Evolutionary conservation across 2,113 vertebrate species (phyloP).

Genomic region (Caracal caracal): DNA sequence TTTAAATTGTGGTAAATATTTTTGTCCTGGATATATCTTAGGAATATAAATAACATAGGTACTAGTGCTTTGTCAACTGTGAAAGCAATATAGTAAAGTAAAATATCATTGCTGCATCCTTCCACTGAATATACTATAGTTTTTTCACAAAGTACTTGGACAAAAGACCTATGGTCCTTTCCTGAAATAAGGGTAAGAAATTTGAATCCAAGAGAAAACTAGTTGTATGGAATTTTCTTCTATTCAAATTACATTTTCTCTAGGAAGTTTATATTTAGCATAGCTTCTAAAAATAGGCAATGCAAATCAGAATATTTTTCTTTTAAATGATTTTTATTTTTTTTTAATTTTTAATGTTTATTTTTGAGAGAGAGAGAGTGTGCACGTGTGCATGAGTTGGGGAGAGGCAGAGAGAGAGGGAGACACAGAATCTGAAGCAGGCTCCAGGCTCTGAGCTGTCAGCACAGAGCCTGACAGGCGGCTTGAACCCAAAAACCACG

Average conservation of each 20-base stretch:
- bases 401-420: too few species aligned
- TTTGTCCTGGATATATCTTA: neutral
- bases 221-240: conserved; percentile 8
- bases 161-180: neutral
- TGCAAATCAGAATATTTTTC: neutral
- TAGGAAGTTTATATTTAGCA: neutral
- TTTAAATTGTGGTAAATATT: conserved; percentile 15
- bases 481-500: too few species aligned
- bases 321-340: conserved; percentile 51
- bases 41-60: conserved; percentile 1
- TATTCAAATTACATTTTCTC: conserved; percentile 44
- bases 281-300: neutral
- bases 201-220: conserved; percentile 2
- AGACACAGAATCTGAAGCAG: too few species aligned
- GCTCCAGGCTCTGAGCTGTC: too few species aligned
- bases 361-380: too few species aligned
- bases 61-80: neutral
- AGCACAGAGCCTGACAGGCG: too few species aligned
- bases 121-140: neutral
- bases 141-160: conserved; percentile 14
- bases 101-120: neutral
- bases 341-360: too few species aligned
- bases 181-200: conserved; percentile 43
- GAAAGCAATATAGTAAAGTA: neutral
- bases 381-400: too few species aligned